Base-by-base conservation (phyloP, 2,113 vertebrate species). In the Stegastes partitus region DNA sequence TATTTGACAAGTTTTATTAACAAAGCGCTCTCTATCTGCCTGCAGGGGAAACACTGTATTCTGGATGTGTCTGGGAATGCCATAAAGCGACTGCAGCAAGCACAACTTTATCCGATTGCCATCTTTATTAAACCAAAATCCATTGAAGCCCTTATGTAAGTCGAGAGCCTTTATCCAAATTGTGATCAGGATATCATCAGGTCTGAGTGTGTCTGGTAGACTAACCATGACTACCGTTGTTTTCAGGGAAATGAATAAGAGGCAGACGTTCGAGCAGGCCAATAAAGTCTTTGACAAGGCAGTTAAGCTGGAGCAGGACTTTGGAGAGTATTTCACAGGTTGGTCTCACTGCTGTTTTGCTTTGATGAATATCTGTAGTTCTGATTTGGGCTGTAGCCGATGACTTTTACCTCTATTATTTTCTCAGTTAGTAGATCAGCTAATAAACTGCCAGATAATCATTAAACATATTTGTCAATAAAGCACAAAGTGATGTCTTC, bases 71-170 rank as follows among this genome's bases (percentile, higher is more conserved):
- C 98, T 56, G 98, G 98, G 84, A 99, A 99, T 69, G 98, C 98
- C 66, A 99, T 99, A 92, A 99, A 99, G 94, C 95, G 98, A 92
- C 96, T 99, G 94, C 97, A 98, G 93, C 98, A 99, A 96, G 96
- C 98, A 95, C 97, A 99, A 93, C 97, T 99, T 90, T 98, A 97
- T 91, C 95, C 98, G 50, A 96, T 99, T 71, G 97, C 98, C 92
- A 96, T 99, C 94, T 99, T 99, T 96, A 99, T 99, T 94, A 99
- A 99, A 96, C 98, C 98, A 94, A 99, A 97, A 96, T 99, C 98
- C 76, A 95, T 98, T 34, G 98, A 99, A 94, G 96, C 97, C 19
- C 97, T 99, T 84, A 98, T 99, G 98, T 99, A 94, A 97, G 98
- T 96, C 11, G 14, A n/a, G 45, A 69, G 19, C 44, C 47, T 25